Conservation (phyloP, 2,888 invertebrate genomes). For the Monoplex corrugatus region DNA sequence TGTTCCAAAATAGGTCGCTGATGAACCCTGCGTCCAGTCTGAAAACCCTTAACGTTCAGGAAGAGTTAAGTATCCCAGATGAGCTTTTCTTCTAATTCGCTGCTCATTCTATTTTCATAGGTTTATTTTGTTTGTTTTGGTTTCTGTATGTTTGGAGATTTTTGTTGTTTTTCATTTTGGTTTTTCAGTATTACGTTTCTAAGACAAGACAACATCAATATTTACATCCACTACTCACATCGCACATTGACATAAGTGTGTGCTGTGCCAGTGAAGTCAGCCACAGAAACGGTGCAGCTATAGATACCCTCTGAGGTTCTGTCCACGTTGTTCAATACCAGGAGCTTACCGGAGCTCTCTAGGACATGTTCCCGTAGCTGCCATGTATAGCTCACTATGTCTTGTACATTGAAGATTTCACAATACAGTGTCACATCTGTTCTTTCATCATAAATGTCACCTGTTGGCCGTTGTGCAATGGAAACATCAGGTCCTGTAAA, state of each 20-base stretch:
- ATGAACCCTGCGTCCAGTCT: no score
- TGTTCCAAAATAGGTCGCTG: no score
- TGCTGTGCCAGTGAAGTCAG: neutral
- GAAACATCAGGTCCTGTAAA: conserved; percentile 25
- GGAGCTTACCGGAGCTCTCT: neutral
- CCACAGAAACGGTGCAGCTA: neutral
- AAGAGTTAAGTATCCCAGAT: no score
- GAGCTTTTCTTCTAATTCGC: no score
- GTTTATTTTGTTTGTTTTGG: no score
- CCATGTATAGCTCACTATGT: neutral
- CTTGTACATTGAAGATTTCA: neutral
- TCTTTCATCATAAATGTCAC: neutral
- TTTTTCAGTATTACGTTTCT: no score
- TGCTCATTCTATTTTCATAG: no score
- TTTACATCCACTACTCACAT: conserved; percentile 25
- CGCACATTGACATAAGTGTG: conserved; percentile 22
- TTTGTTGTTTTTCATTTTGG: neutral
- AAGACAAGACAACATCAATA: neutral
- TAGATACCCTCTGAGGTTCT: conserved; percentile 27
- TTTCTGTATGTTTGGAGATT: no score
- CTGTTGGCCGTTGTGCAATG: neutral
- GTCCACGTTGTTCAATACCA: neutral
- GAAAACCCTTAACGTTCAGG: no score
- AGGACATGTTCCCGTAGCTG: neutral
- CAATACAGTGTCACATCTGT: neutral